Evolutionary conservation across 1,140 invertebrate species (phyloP).

Genomic region (Aphaenogaster ashmeadi): DNA sequence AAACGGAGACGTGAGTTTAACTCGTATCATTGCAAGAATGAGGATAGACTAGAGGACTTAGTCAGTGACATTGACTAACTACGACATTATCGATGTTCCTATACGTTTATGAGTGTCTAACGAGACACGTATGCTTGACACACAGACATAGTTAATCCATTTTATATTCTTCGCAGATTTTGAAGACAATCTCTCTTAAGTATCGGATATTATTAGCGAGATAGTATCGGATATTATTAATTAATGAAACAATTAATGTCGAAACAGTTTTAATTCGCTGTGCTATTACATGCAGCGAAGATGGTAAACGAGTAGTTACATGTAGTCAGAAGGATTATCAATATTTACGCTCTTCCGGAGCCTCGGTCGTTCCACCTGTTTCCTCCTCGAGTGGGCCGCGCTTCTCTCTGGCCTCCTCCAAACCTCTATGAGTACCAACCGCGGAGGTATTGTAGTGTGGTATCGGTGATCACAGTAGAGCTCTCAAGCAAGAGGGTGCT

Average conservation of each 20-base stretch:
- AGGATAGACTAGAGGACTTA: neutral
- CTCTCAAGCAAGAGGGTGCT: slow-evolving; percentile 84
- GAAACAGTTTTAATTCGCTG: slow-evolving; percentile 17
- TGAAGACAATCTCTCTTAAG: neutral
- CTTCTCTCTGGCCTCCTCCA: slow-evolving; percentile 76
- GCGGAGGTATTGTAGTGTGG: slow-evolving; percentile 80
- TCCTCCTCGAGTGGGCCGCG: slow-evolving; percentile 77
- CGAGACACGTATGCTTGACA: slow-evolving; percentile 7
- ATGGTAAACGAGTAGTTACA: slow-evolving; percentile 64
- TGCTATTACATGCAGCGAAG: slow-evolving; percentile 42
- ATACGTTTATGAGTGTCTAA: slow-evolving; percentile 5
- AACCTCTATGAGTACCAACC: slow-evolving; percentile 79
- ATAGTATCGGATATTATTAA: neutral
- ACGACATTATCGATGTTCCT: slow-evolving; percentile 11
- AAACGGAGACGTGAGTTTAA: slow-evolving; percentile 27
- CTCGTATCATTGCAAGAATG: slow-evolving; percentile 17
- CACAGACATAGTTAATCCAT: neutral
- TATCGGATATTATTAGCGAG: neutral
- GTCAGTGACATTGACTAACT: slow-evolving; percentile 30
- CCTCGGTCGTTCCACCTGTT: slow-evolving; percentile 81
- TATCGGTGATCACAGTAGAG: slow-evolving; percentile 87
- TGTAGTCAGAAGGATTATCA: slow-evolving; percentile 82
- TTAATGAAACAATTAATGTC: neutral
- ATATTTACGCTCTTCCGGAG: slow-evolving; percentile 83
- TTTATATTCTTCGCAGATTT: neutral